Conservation (phyloP, 2,797 vertebrate genomes). For the Arremon brunneinucha region DNA sequence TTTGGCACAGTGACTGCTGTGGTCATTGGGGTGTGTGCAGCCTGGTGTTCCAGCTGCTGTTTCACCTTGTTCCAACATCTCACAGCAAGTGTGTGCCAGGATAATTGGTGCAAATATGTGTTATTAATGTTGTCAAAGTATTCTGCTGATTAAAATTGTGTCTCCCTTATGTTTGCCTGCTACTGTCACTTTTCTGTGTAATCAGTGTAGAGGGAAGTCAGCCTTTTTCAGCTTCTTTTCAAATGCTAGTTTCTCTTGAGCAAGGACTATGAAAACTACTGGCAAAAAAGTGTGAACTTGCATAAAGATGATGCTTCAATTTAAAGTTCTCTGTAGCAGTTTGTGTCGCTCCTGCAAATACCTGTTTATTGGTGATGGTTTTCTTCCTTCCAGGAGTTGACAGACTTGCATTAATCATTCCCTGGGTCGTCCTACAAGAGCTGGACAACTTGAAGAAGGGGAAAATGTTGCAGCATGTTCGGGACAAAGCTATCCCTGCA, state of each 20-base stretch:
- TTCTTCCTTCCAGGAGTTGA: slow-evolving; percentile 73
- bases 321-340: neutral
- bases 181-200: neutral
- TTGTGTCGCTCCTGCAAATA: neutral
- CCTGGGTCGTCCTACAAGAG: slow-evolving; percentile 95
- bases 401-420: slow-evolving; percentile 84
- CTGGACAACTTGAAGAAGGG: slow-evolving; percentile 87
- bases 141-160: neutral
- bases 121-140: neutral
- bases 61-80: neutral
- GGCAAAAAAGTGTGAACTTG: neutral
- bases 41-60: neutral
- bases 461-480: slow-evolving; percentile 77
- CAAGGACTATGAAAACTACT: neutral
- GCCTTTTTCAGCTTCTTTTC: neutral
- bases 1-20: neutral
- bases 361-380: neutral
- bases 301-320: neutral
- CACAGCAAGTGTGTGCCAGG: neutral
- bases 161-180: neutral
- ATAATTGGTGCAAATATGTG: neutral
- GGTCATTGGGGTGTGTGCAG: neutral
- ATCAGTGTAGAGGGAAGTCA: neutral
- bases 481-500: slow-evolving; percentile 83
- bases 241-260: neutral